phyloP scores from a whole-genome alignment of 2,797 vertebrate genomes.

The Ctenopoma kingsleyae region DNA sequence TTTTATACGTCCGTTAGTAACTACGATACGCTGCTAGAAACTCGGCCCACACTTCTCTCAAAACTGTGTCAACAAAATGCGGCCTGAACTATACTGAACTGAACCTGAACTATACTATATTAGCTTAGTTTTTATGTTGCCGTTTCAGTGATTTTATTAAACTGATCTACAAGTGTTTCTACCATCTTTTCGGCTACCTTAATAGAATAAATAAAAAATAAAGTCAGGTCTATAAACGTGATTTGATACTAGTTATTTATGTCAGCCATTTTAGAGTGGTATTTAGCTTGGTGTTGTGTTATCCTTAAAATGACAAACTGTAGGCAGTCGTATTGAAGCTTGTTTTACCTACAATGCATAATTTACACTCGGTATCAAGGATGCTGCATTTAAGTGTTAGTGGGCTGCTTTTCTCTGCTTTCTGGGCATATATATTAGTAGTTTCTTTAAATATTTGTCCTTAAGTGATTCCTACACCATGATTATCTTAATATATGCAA shows the following conservation, averaged over 20 bases:
- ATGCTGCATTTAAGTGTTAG: no score
- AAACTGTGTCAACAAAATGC: slow-evolving; percentile 5
- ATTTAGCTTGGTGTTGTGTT: not conserved
- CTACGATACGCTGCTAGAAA: no score
- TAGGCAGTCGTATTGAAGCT: not conserved
- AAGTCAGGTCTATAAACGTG: no score
- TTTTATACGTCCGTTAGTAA: no score
- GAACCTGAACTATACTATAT: no score
- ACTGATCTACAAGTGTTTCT: accelerated
- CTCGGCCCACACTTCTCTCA: no score
- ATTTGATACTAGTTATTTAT: not conserved
- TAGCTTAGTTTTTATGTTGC: not conserved
- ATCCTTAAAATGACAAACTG: not conserved
- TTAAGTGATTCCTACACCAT: not conserved
- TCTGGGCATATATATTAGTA: not conserved
- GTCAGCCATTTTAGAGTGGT: slow-evolving; percentile 44
- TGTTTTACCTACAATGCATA: not conserved
- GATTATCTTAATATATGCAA: not conserved
- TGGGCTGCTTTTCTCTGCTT: no score
- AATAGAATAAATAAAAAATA: not conserved
- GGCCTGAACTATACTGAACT: not conserved
- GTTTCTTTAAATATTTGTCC: not conserved
- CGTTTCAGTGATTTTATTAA: not conserved
- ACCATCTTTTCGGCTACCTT: accelerated
- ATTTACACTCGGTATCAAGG: not conserved